A percentile compares a stretch with the other conserved stretches of the same genome.
Conservation (phyloP, 2,113 vertebrate genomes). For the Platichthys flesus region DNA sequence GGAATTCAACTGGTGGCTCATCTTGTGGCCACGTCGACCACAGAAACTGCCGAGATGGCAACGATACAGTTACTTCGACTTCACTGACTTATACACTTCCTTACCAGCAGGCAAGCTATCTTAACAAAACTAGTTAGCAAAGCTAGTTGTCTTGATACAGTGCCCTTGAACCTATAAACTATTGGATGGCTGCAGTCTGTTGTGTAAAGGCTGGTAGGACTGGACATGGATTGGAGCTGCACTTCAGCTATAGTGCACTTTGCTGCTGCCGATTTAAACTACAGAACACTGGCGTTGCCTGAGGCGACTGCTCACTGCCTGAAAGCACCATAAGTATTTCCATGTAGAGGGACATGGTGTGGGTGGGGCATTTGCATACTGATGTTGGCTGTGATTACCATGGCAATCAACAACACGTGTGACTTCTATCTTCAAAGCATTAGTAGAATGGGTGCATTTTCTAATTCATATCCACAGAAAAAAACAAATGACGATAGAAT, state of each 20-base stretch:
- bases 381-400: background rate
- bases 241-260: background rate
- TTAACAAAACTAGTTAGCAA: background rate
- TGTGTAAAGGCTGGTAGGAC: background rate
- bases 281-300: background rate
- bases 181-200: background rate
- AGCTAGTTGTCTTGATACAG: background rate
- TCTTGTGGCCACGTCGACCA: too few species aligned
- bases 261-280: background rate
- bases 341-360: background rate
- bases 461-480: too few species aligned
- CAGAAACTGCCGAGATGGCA: too few species aligned
- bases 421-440: background rate
- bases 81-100: too few species aligned
- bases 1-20: too few species aligned
- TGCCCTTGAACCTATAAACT: background rate
- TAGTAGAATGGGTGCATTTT: background rate
- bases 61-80: too few species aligned
- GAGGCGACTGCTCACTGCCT: background rate
- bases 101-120: too few species aligned
- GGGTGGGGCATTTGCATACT: background rate
- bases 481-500: too few species aligned
- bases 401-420: background rate
- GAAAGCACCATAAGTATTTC: background rate
- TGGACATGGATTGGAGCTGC: background rate